Base-by-base conservation (phyloP, 2,888 invertebrate species). In the Ophioninae sp. region DNA sequence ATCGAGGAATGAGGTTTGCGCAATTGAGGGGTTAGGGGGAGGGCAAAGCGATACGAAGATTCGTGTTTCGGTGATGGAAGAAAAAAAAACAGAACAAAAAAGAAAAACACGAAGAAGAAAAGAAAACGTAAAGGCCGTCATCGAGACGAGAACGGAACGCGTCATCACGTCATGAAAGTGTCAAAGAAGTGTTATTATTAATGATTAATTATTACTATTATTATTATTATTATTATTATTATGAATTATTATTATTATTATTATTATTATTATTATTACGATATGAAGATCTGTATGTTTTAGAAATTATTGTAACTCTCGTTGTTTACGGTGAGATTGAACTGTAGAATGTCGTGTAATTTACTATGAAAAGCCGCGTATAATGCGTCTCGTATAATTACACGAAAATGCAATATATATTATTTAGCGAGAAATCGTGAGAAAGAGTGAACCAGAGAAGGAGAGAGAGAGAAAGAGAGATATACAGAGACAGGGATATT, bases 251-350 rank as follows among this genome's bases (percentile, higher is more conserved):
- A 72, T 64, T 69, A 78, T 74, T 82, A 82, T 57, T 81, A 80
- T 56, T 50, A 81, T 75, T 56, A 81, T 61, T 44, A 81, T 62
- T 64, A 74, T 82, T 74, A 82, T 74, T 69, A 75, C 61, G 75
- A 79, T 62, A 56, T 64, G 17, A 65, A 39, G 81, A 74, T 83
- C 81, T 79, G 75, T 79, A 81, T 69, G 82, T 82, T 82, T 79
- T 79, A 82, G 82, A 82, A 79, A 82, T 82, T 70, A 82, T 82
- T 82, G 77, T 82, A 82, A 79, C 70, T 82, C 82, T 74, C 82
- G 82, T 82, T 82, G 82, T 82, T 82, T 79, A 3, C 82, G 78
- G 70, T 72, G 61, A 81, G 61, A 83, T 76, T 79, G 68, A 81
- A 84, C 78, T 81, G 67, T 81, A 79, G 84, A 79, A 76, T 75